Evolutionary conservation across 2,888 invertebrate species (phyloP).

Genomic region (Miltochrista miniata): DNA sequence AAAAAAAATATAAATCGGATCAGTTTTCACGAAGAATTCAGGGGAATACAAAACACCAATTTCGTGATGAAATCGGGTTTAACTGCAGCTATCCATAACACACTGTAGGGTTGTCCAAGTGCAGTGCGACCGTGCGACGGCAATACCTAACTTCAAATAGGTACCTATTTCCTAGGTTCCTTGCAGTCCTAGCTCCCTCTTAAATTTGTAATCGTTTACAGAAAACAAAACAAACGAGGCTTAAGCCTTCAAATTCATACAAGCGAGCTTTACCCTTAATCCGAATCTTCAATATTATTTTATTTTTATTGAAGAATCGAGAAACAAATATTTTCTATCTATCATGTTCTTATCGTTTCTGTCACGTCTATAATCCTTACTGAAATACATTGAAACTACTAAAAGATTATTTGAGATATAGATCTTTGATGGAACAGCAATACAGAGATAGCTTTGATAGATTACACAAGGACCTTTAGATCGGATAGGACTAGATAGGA

Average conservation of each 20-base stretch:
- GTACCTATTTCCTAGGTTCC: too few species aligned
- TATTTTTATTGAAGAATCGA: neutral
- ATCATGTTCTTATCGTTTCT: neutral
- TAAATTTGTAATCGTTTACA: too few species aligned
- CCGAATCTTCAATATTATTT: neutral
- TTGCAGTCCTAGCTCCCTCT: too few species aligned
- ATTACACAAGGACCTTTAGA: neutral
- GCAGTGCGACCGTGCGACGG: too few species aligned
- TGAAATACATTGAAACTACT: neutral
- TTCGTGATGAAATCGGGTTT: too few species aligned
- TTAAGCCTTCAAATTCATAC: neutral
- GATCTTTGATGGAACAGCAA: neutral
- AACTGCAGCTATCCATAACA: too few species aligned
- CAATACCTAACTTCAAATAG: too few species aligned
- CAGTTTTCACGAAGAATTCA: too few species aligned
- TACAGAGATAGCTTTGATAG: neutral
- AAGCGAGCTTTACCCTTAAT: neutral
- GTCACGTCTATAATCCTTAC: neutral
- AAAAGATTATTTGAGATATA: neutral
- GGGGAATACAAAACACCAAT: too few species aligned
- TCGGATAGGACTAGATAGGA: too few species aligned
- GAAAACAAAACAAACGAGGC: neutral
- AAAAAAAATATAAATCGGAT: too few species aligned
- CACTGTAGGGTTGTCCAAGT: too few species aligned
- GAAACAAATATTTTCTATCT: conserved; percentile 1